These are phyloP conservation scores for Oreochromis niloticus DNA, from an alignment of 2,113 vertebrate genomes.

Conservation along the genomic window DNA sequence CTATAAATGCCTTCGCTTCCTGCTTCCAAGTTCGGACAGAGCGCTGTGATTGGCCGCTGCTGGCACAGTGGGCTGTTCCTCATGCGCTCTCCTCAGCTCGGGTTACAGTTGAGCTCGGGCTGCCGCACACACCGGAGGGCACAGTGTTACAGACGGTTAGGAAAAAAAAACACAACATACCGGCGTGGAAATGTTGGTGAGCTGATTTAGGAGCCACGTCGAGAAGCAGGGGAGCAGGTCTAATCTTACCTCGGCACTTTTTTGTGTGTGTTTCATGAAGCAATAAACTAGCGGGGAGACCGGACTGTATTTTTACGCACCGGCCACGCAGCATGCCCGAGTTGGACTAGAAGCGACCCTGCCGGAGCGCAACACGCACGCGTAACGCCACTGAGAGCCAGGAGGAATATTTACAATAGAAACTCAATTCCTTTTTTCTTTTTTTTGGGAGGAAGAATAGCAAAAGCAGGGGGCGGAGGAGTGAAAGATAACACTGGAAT, in stretches of 20 bases:
- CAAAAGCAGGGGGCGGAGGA: conserved; percentile 10
- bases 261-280: neutral
- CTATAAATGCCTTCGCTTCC: conserved; percentile 54
- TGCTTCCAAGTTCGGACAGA: conserved; percentile 47
- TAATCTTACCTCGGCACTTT: neutral
- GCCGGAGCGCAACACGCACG: conserved; percentile 41
- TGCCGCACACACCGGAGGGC: conserved; percentile 45
- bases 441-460: conserved; percentile 15
- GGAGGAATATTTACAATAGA: conserved; percentile 61
- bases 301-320: neutral
- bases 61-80: conserved; percentile 44
- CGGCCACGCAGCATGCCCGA: conserved; percentile 32
- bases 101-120: conserved; percentile 65
- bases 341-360: conserved; percentile 34
- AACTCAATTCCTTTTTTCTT: conserved; percentile 17
- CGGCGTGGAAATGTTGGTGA: conserved; percentile 20
- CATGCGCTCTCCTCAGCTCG: conserved; percentile 34
- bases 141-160: neutral
- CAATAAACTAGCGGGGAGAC: neutral
- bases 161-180: neutral
- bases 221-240: neutral
- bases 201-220: conserved; percentile 15
- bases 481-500: conserved; percentile 60
- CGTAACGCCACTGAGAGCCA: conserved; percentile 40
- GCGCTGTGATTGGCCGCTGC: conserved; percentile 64